Percentiles rank a stretch among this genome's conserved stretches.
Conservation (phyloP, 2,113 vertebrate genomes). For the Oreochromis tanganicae region DNA sequence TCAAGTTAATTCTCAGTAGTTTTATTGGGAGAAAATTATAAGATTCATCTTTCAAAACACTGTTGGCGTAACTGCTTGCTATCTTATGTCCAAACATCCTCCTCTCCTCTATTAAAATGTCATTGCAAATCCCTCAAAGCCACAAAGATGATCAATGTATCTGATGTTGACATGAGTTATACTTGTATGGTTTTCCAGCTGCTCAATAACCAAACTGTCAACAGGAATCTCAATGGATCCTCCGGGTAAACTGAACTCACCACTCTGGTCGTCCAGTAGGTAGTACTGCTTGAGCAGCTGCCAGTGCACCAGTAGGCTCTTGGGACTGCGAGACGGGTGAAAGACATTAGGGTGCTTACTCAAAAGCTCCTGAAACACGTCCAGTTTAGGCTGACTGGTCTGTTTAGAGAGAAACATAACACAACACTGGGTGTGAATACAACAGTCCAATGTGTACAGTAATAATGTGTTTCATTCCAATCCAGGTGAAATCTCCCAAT, state of each 20-base stretch:
- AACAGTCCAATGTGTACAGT: neutral
- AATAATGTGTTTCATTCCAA: neutral
- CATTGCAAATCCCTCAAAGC: neutral
- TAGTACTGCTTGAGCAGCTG: slow-evolving; percentile 97
- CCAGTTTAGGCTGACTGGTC: slow-evolving; percentile 91
- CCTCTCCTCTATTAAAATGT: neutral
- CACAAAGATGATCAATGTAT: neutral
- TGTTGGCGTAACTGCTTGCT: neutral
- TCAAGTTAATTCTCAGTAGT: neutral
- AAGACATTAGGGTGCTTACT: slow-evolving; percentile 86
- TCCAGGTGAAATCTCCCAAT: neutral
- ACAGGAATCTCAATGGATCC: neutral
- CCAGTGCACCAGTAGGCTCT: slow-evolving; percentile 92
- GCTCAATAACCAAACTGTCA: neutral
- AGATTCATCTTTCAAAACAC: neutral
- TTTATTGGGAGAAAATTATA: neutral
- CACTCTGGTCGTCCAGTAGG: slow-evolving; percentile 91
- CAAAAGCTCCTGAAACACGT: slow-evolving; percentile 90
- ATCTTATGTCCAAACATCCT: neutral
- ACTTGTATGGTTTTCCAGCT: neutral
- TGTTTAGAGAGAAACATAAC: slow-evolving; percentile 44
- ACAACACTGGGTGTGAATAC: neutral
- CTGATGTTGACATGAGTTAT: neutral
- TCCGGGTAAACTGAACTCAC: slow-evolving; percentile 56
- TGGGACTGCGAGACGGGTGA: slow-evolving; percentile 86